Conservation (phyloP, 2,113 vertebrate genomes). For the Azemiops feae region DNA sequence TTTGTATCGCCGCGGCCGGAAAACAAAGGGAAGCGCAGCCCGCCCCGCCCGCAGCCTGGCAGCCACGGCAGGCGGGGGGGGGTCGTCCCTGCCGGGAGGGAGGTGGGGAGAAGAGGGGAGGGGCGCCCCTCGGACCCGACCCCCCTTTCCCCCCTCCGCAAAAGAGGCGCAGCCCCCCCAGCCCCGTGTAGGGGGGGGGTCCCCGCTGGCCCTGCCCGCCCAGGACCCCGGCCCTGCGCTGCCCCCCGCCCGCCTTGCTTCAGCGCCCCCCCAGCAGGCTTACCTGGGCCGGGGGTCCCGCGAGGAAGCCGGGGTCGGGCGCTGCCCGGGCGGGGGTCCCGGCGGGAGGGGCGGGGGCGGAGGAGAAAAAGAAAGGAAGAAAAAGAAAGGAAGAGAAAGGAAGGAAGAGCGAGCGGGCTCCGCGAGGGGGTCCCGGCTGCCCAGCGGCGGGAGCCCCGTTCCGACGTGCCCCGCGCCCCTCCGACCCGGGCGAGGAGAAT, state of each 20-base stretch:
- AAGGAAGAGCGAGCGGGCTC: too few relatives aligned
- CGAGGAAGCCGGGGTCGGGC: slow-evolving; percentile 1
- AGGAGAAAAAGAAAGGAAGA: too few relatives aligned
- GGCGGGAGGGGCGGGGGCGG: too few relatives aligned
- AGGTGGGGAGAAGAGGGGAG: neutral
- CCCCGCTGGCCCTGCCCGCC: neutral
- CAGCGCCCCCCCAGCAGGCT: neutral
- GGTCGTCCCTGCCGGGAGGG: neutral
- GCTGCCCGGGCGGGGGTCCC: neutral
- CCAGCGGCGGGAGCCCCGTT: neutral
- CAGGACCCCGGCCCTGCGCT: neutral
- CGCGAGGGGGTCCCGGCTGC: too few relatives aligned
- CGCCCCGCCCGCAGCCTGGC: slow-evolving; percentile 19
- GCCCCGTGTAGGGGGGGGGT: too few relatives aligned
- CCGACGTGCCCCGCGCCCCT: neutral
- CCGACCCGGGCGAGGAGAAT: slow-evolving; percentile 24
- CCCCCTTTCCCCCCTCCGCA: too few relatives aligned
- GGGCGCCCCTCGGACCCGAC: too few relatives aligned
- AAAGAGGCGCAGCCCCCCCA: neutral
- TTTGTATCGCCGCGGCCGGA: neutral
- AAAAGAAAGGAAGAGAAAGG: too few relatives aligned
- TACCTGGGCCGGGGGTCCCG: slow-evolving; percentile 1
- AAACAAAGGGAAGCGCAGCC: slow-evolving; percentile 21
- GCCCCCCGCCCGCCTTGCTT: too few relatives aligned
- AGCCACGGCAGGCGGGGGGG: neutral